Evolutionary conservation across 2,113 vertebrate species (phyloP), one percentile per base, ranked within the genome.

Genomic region (Pseudorectes ferrugineus): DNA sequence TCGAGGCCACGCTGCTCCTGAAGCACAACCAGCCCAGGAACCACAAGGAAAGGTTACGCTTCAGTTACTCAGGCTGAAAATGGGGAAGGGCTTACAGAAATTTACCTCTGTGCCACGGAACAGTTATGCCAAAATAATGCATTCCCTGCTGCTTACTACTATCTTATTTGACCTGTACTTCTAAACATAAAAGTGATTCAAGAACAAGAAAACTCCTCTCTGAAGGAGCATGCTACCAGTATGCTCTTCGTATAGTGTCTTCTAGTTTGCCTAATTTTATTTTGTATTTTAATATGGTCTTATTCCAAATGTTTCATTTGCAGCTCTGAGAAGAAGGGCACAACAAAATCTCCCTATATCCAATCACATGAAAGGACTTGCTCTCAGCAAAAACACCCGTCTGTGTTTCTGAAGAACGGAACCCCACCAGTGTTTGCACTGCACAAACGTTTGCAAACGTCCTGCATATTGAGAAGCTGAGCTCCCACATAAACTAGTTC

Each of bases 371-470:
- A 24, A 80, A 36, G 8, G 12, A 29, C 5, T 43, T 68, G 9
- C 15, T 17, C 17, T 66, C 31, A 49, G 29, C 19, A 14, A 24
- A 43, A 19, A 14, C 21, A 46, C 42, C 16, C 14, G 19, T 4
- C 5, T 40, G 28, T 7, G 3, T 5, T 52, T 28, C n/a, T 61
- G 70, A 19, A 15, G 36, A 54, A 48, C 25, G 26, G 23, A 49
- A 2, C 9, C 10, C 6, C 48, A 38, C 3, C 33, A 46, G 19
- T 11, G 36, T n/a, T n/a, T n/a, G n/a, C n/a, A 59, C 11, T 1
- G 18, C 65, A 48, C 6, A 2, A 0, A 4, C 3, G 1, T 42
- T 82, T 6, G 11, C 25, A 55, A 40, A 2, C 5, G 15, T 7
- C 9, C 23, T 7, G 31, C 13, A 2, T 0, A 25, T 11, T 8